Conservation (phyloP, 2,888 invertebrate species). For the Chalcosyrphus nemorum region DNA sequence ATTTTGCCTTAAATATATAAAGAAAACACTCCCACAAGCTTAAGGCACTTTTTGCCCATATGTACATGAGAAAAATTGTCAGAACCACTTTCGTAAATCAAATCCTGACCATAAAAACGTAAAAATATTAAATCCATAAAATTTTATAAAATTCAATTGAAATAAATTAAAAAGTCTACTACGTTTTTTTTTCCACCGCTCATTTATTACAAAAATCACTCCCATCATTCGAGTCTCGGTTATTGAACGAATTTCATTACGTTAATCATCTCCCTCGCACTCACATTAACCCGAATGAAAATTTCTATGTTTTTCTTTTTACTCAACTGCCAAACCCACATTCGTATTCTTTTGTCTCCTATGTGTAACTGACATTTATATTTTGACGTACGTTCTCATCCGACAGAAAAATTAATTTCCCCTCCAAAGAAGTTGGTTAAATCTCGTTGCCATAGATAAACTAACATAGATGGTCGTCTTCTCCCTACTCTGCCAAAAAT, state of each 20-base stretch:
- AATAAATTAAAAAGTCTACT: not conserved
- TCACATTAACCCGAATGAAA: no score
- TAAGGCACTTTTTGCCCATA: no score
- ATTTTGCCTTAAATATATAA: no score
- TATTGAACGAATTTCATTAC: not conserved
- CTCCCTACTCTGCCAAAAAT: no score
- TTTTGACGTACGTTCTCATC: constrained; percentile 50
- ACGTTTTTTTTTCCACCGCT: not conserved
- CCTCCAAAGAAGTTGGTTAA: not conserved
- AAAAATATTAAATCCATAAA: no score
- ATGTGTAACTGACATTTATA: constrained; percentile 54
- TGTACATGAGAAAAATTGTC: no score
- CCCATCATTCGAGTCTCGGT: constrained; percentile 9
- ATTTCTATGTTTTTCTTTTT: not conserved
- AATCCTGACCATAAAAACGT: no score
- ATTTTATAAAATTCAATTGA: no score
- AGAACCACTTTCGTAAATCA: no score
- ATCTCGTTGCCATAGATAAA: not conserved
- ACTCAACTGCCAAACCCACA: constrained; percentile 44
- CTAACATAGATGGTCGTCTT: no score
- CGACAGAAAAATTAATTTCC: not conserved
- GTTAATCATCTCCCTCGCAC: not conserved
- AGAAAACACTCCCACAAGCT: no score
- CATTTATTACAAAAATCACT: not conserved
- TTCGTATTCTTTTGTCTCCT: constrained; percentile 43